Conservation (phyloP, 2,888 invertebrate genomes). For the Lasioglossum malachurum region DNA sequence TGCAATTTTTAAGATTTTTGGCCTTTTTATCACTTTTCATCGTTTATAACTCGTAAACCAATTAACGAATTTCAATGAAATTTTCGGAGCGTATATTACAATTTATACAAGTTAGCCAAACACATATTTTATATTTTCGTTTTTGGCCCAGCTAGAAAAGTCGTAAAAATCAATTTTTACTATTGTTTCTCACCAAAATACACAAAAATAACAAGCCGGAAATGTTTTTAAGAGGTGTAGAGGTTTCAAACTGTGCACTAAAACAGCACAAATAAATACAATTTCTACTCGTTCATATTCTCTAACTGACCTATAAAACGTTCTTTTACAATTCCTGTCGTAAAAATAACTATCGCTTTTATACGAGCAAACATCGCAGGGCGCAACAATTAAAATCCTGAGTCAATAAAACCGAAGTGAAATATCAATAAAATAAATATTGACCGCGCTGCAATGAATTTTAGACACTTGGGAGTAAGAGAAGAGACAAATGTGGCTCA, state of each 20-base stretch:
- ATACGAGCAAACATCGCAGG: neutral
- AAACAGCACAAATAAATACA: neutral
- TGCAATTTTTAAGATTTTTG: too few species aligned
- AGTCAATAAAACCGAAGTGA: neutral
- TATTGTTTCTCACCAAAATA: too few species aligned
- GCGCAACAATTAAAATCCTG: neutral
- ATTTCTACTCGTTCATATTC: neutral
- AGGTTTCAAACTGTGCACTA: neutral
- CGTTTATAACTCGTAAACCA: too few species aligned
- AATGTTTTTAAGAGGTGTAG: neutral
- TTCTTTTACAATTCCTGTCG: neutral
- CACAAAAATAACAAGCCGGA: too few species aligned
- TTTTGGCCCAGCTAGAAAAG: too few species aligned
- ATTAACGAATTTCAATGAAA: too few species aligned
- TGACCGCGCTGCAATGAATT: neutral
- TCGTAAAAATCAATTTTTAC: too few species aligned
- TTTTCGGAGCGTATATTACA: too few species aligned
- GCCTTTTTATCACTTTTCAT: too few species aligned
- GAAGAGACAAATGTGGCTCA: conserved; percentile 23
- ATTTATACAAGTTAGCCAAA: too few species aligned
- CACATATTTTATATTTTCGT: too few species aligned
- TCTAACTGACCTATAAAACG: neutral
- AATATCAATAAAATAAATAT: neutral
- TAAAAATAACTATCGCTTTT: neutral
- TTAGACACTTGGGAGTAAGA: neutral